These are phyloP conservation scores for Rhagonycha lutea DNA, from an alignment of 2,888 invertebrate genomes.

Conservation along the genomic window DNA sequence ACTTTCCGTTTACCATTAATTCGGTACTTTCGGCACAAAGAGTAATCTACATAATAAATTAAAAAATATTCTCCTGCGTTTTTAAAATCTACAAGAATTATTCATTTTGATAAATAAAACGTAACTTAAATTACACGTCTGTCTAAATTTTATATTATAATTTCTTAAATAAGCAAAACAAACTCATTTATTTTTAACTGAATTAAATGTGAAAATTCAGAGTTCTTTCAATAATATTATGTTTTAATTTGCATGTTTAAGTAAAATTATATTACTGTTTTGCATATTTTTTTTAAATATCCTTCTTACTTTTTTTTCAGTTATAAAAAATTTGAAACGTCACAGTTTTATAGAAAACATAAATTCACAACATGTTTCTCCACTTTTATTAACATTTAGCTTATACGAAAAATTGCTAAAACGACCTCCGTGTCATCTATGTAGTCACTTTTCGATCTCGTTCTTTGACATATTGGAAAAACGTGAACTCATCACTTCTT, in stretches of 20 bases:
- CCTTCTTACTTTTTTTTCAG: neutral
- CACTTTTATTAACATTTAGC: constrained; percentile 19
- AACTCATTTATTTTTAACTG: neutral
- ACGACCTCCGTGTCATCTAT: constrained; percentile 21
- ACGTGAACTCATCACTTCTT: constrained; percentile 25
- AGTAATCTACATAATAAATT: neutral
- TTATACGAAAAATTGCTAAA: constrained; percentile 22
- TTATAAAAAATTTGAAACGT: neutral
- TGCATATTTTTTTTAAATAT: neutral
- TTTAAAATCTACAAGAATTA: neutral
- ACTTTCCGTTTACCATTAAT: neutral
- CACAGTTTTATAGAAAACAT: constrained; percentile 2
- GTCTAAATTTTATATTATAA: neutral
- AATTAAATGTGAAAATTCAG: neutral
- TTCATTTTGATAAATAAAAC: no score
- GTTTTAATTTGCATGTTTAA: neutral
- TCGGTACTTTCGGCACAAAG: neutral
- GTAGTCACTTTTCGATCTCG: constrained; percentile 20
- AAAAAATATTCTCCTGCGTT: neutral
- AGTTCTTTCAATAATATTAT: neutral
- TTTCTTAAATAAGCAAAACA: neutral
- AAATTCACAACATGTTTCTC: constrained; percentile 18
- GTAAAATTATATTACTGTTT: neutral
- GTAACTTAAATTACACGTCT: neutral
- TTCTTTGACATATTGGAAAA: constrained; percentile 27